Conservation (phyloP, 2,888 invertebrate species). For the Apotomis turbidana region DNA sequence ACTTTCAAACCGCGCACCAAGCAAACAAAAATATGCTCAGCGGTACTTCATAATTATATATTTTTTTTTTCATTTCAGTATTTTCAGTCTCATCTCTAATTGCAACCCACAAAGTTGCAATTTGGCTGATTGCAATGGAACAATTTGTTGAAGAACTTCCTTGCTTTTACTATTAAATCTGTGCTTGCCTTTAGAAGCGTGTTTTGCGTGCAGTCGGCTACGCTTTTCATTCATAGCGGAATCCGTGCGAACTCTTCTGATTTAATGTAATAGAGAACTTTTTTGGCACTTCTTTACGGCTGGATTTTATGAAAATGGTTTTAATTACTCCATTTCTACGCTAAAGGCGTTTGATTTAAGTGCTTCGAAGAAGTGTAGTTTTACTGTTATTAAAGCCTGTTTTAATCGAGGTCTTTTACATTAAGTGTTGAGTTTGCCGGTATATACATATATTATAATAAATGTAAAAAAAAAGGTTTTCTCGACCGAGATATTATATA, state of each 20-base stretch:
- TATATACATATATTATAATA: too few relatives aligned
- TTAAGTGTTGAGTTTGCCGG: too few relatives aligned
- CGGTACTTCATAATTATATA: conserved; percentile 29
- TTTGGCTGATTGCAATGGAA: conserved; percentile 2
- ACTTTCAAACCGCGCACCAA: conserved; percentile 33
- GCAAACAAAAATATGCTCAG: conserved; percentile 37
- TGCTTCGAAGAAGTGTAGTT: conserved; percentile 4
- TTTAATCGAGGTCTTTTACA: background rate
- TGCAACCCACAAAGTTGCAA: conserved; percentile 9
- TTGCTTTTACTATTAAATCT: conserved; percentile 37
- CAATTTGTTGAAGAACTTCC: conserved; percentile 28
- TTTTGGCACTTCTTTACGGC: conserved; percentile 18
- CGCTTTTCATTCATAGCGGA: conserved; percentile 18
- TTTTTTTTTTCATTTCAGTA: conserved; percentile 13
- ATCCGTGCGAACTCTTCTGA: conserved; percentile 18
- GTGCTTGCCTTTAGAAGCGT: conserved; percentile 26
- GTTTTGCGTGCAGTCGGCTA: conserved; percentile 18
- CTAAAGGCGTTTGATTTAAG: background rate
- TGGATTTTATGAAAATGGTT: conserved; percentile 31
- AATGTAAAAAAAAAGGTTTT: too few relatives aligned
- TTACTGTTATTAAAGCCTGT: background rate
- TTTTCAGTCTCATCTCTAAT: conserved; percentile 17
- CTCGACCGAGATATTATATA: too few relatives aligned
- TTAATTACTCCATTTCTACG: conserved; percentile 25
- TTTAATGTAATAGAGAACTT: conserved; percentile 21